Base-by-base conservation (phyloP, 2,888 invertebrate genomes). In the Magallana nippona region DNA sequence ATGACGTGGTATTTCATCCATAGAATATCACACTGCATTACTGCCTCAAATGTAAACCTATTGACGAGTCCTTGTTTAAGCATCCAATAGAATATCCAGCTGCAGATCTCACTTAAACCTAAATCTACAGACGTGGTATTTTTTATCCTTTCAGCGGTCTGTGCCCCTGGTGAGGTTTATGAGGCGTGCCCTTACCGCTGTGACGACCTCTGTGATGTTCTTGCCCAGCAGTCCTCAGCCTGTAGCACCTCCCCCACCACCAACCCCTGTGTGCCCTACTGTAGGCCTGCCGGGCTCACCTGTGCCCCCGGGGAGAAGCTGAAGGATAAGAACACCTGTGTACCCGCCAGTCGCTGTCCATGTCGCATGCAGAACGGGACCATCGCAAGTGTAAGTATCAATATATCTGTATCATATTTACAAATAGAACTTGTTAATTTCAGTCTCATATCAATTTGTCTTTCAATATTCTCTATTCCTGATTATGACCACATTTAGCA, bases 281-380 rank as follows among this genome's bases (percentile, higher is more conserved):
- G 92, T 44, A 86, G 87, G 19, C 87, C 89, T 22, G 81, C 82
- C 15, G 86, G 85, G 15, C 81, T 84, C 10, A 62, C 71, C 11
- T 93, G 93, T 85, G 80, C 83, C 8, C 85, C 87, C 1, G 91
- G 91, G 2, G 87, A 90, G 55, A 84, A 90, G n/a, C 97, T 97
- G 96, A 95, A 96, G 1, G 97, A 97, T 92, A 95, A 95, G 87
- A 93, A 95, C 55, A 96, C 96, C 0, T 98, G 98, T 91, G 97
- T 97, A 1, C 95, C 96, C 0, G 92, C 95, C 17, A 95, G 96
- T 62, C 96, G 97, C 91, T 98, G 98, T 91, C 96, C 97, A 15
- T 98, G 98, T 92, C 95, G 95, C 84, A 96, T 96, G 63, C 95
- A 95, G 17, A 94, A 96, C 19, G 96, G 96, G 32, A 94, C 95